phyloP scores from a whole-genome alignment of 2,888 invertebrate species.

The Eristalis tenax region DNA sequence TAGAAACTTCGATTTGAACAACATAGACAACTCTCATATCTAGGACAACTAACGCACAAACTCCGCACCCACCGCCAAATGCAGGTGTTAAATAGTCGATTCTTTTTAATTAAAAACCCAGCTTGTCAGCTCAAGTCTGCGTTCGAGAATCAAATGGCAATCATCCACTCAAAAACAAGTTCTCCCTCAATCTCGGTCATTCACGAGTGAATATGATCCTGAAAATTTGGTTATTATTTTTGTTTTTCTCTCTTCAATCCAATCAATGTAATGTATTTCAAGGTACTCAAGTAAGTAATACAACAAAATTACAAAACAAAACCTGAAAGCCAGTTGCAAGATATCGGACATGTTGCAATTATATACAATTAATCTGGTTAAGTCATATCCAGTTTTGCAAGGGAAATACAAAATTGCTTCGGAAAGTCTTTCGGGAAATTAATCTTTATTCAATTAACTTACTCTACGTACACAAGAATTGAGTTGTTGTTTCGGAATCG shows the following conservation, averaged over 20 bases:
- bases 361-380: neutral
- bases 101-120: neutral
- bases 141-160: neutral
- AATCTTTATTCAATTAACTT: constrained; percentile 1
- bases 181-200: neutral
- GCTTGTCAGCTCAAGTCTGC: neutral
- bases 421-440: neutral
- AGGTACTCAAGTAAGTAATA: neutral
- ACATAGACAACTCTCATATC: too few species aligned
- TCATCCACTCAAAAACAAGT: neutral
- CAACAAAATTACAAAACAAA: neutral
- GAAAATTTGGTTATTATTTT: neutral
- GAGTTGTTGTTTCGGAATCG: constrained; percentile 9
- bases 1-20: too few species aligned
- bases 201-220: neutral
- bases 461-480: neutral
- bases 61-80: neutral
- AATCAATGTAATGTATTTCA: neutral
- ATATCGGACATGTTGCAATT: neutral
- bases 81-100: neutral
- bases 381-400: neutral
- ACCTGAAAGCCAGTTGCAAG: neutral
- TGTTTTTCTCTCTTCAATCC: neutral
- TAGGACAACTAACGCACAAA: too few species aligned
- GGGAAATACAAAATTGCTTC: neutral